Percentiles rank a stretch among this genome's conserved stretches.
Conservation (phyloP, 2,888 invertebrate genomes). For the Yponomeuta malinellus region DNA sequence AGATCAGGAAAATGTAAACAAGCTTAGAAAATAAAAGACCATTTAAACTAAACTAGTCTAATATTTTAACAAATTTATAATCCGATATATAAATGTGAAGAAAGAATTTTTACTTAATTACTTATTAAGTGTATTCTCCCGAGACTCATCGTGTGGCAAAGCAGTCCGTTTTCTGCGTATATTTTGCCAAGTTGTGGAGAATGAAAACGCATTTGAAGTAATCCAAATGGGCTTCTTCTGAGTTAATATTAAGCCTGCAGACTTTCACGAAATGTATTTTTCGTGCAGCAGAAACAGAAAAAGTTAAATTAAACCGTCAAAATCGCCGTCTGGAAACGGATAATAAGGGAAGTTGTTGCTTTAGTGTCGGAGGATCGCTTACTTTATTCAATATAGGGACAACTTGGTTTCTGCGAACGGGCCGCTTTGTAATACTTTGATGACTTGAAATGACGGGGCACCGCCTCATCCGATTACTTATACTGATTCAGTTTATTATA, state of each 20-base stretch:
- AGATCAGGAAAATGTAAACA: no score
- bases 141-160: no score
- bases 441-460: not conserved
- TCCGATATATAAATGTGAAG: no score
- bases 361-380: not conserved
- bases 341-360: not conserved
- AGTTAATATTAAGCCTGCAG: not conserved
- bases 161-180: no score
- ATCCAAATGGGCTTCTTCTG: not conserved
- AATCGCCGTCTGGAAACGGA: not conserved
- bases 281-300: not conserved
- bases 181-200: not conserved
- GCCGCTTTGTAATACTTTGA: not conserved
- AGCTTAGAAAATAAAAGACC: no score
- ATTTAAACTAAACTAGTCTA: no score
- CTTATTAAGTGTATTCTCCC: no score
- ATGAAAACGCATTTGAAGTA: not conserved
- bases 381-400: not conserved
- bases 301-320: constrained; percentile 12
- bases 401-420: not conserved
- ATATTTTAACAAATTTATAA: no score
- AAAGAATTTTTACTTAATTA: no score
- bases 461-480: not conserved
- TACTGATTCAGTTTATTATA: not conserved
- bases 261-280: not conserved